phyloP scores from a whole-genome alignment of 2,888 invertebrate genomes.

The Xylota segnis region DNA sequence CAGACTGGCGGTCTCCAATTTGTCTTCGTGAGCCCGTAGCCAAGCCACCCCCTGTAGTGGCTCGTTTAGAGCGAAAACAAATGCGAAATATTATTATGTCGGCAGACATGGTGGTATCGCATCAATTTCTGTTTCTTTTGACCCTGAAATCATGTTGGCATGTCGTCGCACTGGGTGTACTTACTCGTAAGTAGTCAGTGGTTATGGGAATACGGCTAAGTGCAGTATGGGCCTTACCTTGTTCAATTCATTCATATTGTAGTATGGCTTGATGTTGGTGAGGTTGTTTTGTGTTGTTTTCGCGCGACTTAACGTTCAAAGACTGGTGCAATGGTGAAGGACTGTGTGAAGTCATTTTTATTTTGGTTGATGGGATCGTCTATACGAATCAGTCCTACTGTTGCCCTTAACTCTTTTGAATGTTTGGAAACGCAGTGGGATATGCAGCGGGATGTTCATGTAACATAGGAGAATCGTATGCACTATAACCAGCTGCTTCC shows the following conservation, averaged over 20 bases:
- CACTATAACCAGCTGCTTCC: too few relatives aligned
- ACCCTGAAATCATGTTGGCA: conserved; percentile 62
- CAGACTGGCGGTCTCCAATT: conserved; percentile 40
- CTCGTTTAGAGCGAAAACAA: neutral
- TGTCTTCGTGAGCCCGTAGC: conserved; percentile 21
- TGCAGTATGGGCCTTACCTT: conserved; percentile 58
- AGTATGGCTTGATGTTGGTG: conserved; percentile 51
- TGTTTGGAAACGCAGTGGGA: too few relatives aligned
- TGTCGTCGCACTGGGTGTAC: neutral
- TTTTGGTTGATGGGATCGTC: too few relatives aligned
- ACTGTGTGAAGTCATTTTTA: neutral
- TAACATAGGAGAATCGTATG: too few relatives aligned
- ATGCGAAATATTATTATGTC: conserved; percentile 3
- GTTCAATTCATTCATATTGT: conserved; percentile 11
- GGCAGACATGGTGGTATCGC: conserved; percentile 32
- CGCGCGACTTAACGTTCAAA: conserved; percentile 22
- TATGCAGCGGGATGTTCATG: too few relatives aligned
- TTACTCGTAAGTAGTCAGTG: neutral
- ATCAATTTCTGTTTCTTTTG: conserved; percentile 59
- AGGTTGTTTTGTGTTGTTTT: conserved; percentile 24
- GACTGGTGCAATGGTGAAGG: neutral
- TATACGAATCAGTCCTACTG: too few relatives aligned
- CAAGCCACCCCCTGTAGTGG: conserved; percentile 8
- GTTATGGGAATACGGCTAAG: conserved; percentile 66
- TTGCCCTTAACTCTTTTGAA: too few relatives aligned